Evolutionary conservation across 2,113 vertebrate genomes (phyloP), one percentile per base, ranked within the genome.

Genomic region (Anhinga anhinga): DNA sequence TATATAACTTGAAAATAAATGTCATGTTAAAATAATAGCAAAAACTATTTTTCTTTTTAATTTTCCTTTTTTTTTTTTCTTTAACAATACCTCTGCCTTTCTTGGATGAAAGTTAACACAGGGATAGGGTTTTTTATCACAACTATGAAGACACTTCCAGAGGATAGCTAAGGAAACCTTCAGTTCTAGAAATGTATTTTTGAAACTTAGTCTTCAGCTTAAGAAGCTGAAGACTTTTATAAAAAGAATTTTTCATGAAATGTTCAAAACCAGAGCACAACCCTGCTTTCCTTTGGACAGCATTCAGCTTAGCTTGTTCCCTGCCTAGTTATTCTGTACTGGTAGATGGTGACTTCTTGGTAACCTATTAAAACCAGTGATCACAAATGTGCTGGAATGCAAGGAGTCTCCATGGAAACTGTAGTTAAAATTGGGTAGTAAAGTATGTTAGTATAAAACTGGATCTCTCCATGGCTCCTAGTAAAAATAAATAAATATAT

Each of bases 371-470:
- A 90, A 94, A 84, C 40, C 8, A 49, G 10, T 11, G 74, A 13
- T 67, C 15, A 0, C 20, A 47, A 32, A 85, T 88, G 4, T 65
- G 6, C 6, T 77, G 30, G 13, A 69, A 56, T 56, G 16, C 23
- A 95, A 94, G 34, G 6, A 52, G 20, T 88, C 36, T 91, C 95
- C 71, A 76, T 80, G 72, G 83, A 88, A 95, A 96, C 80, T 49
- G 50, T 52, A 82, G 21, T 56, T 87, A 61, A 84, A 93, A 81
- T 17, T 69, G 40, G 3, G 36, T 49, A 83, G 23, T 80, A 83
- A 96, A 93, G 52, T 77, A 73, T 26, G 5, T 9, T 73, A 47
- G 53, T 50, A 66, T 22, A 90, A 91, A 86, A 34, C 12, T 67
- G 9, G 7, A 13, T 56, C 8, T 86, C 40, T 70, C 42, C 7